Evolutionary conservation across 2,888 invertebrate species (phyloP).

Genomic region (Lasioglossum zephyrum): DNA sequence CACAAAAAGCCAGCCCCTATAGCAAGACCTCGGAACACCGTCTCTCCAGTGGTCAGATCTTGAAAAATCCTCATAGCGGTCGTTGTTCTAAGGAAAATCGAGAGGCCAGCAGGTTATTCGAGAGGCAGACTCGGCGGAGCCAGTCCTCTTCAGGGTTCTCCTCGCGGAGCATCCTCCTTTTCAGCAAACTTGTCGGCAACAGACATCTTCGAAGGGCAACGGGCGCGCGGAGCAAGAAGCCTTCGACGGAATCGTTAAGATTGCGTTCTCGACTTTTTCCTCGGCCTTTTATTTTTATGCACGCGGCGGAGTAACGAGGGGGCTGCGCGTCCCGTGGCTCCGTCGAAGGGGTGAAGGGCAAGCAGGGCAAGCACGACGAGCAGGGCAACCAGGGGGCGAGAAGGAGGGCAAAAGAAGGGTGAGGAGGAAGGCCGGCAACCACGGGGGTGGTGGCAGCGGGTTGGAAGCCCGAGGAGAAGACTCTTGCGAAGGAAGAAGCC

Average conservation of each 20-base stretch:
- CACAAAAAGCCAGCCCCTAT: background rate
- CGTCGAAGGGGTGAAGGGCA: conserved; percentile 45
- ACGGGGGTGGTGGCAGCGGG: background rate
- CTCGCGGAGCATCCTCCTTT: background rate
- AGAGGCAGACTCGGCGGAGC: background rate
- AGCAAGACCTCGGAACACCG: background rate
- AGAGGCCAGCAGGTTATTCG: background rate
- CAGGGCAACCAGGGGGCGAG: background rate
- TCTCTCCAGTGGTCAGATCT: background rate
- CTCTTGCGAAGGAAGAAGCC: conserved; percentile 78
- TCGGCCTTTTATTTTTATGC: conserved; percentile 67
- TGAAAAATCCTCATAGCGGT: background rate
- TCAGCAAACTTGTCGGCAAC: conserved; percentile 34
- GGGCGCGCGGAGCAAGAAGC: conserved; percentile 28
- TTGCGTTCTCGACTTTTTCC: conserved; percentile 69
- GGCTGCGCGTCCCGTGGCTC: conserved; percentile 68
- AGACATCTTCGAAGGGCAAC: conserved; percentile 41
- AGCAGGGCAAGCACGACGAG: background rate
- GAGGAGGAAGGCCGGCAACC: conserved; percentile 39
- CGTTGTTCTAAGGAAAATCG: conserved; percentile 1
- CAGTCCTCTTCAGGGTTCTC: background rate
- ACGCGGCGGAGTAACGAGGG: conserved; percentile 74
- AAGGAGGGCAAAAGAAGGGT: background rate
- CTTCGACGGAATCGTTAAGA: conserved; percentile 72
- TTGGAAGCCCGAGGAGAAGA: conserved; percentile 50